Evolutionary conservation across 2,797 vertebrate genomes (phyloP), one percentile per base, ranked within the genome.

Genomic region (Holocentrus rufus): DNA sequence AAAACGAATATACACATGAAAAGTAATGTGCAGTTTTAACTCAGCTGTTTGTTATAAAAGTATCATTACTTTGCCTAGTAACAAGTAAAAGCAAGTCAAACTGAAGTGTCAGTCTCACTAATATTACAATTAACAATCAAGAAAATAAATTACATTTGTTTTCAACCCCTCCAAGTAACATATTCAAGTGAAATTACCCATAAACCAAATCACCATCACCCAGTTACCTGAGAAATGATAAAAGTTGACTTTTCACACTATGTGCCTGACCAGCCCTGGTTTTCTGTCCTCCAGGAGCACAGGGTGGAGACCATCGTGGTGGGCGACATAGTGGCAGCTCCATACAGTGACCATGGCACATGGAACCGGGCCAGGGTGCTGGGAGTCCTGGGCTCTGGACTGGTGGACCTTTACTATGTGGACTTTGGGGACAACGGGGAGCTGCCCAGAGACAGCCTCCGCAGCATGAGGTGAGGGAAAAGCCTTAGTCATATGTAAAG

Each of bases 401-500:
- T 94, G 36, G 87, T 96, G 36, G 95, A 96, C 76, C 92, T 98
- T 11, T 95, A 96, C 82, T 98, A 95, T 1, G 95, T 97, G 57
- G 97, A 98, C 84, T 98, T 94, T 52, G 97, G 97, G 20, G 96
- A 98, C 89, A 96, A 94, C 0, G 95, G 93, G 7, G 92, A 95
- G 30, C 91, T 92, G 1, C 87, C 94, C 0, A 81, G 71, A 7
- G 91, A 92, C 58, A 87, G 88, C 1, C 93, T 97, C 58, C 81
- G 92, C 6, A 90, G 87, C 2, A 93, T 97, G 90, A 94, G 97
- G 96, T 97, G 55, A 86, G 15, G 14, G 42, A 15, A 42, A 30
- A 34, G 27, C 50, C 23, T 17, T 27, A 27, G 22, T 27, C 25
- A 30, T 63, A 50, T 11, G 15, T 6, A 11, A 11, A 50, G 23